These are phyloP conservation scores for Drosophila leonis DNA, from an alignment of 2,888 invertebrate species.

Conservation along the genomic window DNA sequence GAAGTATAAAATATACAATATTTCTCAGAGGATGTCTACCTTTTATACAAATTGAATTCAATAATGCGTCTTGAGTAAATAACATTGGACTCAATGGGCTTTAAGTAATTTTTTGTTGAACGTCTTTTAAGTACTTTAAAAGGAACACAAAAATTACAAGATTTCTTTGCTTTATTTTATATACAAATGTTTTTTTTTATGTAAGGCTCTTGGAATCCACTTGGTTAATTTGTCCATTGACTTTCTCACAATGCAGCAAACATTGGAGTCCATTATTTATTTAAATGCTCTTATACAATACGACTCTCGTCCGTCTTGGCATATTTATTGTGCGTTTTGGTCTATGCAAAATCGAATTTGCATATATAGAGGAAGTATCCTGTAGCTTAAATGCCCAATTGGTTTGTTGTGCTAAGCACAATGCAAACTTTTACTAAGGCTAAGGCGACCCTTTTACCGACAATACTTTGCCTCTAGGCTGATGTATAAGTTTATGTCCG, in stretches of 20 bases:
- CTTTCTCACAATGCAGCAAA: conserved; percentile 47
- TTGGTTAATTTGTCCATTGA: conserved; percentile 48
- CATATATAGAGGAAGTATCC: conserved; percentile 52
- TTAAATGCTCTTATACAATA: conserved; percentile 50
- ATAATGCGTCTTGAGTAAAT: neutral
- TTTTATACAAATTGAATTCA: neutral
- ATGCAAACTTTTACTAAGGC: conserved; percentile 44
- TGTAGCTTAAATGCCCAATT: conserved; percentile 58
- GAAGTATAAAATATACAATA: neutral
- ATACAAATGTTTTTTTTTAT: conserved; percentile 3
- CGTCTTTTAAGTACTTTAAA: neutral
- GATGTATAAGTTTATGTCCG: conserved; percentile 20
- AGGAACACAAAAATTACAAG: neutral
- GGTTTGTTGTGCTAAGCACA: conserved; percentile 65
- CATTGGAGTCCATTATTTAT: conserved; percentile 60
- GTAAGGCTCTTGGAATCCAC: neutral
- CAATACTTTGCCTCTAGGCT: conserved; percentile 40
- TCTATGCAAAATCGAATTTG: conserved; percentile 66
- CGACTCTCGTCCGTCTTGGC: conserved; percentile 29
- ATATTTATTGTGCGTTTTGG: conserved; percentile 43
- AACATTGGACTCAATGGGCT: too few relatives aligned
- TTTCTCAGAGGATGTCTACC: neutral
- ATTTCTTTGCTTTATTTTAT: neutral
- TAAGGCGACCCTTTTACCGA: conserved; percentile 57
- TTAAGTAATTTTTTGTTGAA: neutral